Evolutionary conservation across 2,113 vertebrate species (phyloP), one percentile per base, ranked within the genome.

Genomic region (Polypterus senegalus): DNA sequence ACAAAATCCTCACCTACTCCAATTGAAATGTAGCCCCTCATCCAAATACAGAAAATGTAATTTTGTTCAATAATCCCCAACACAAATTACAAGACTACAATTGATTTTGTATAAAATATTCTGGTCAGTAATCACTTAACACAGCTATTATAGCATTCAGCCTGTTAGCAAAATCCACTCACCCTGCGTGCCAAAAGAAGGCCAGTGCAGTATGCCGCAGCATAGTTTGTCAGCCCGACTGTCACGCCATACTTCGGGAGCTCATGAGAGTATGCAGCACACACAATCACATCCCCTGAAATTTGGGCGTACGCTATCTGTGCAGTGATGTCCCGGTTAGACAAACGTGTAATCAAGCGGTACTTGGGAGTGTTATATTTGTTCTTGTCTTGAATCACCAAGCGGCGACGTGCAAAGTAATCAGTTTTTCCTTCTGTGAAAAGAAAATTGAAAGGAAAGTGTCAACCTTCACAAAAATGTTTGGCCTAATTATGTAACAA

Each of bases 331-430:
- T 64, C 63, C 10, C 57, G 5, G 63, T 64, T 64, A 3, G 63
- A 43, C 43, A 64, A 4, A 7, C 63, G 63, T n/a, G 59, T 57
- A 43, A 64, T 64, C 7, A 64, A 5, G 3, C 63, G 63, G 57
- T 64, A 64, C 4, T 64, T 64, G 56, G 63, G 63, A 7, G 63
- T 64, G 63, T 64, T 64, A 57, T 64, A 64, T 43, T 64, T 64
- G 57, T 64, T 64, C 63, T 64, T 64, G 7, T 64, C 63, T 49
- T 64, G 63, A 58, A 64, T 46, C 6, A 64, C 57, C 5, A 64
- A 57, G 9, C 55, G 63, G 9, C 59, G 58, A 2, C 63, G 57
- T 45, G 63, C 63, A 51, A 48, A 64, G 63, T 64, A 64, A n/a
- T 64, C 63, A 45, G 63, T 64, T 48, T 61, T 64, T 47, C 63